Conservation (phyloP, 2,888 invertebrate genomes). For the Tetragonisca angustula region DNA sequence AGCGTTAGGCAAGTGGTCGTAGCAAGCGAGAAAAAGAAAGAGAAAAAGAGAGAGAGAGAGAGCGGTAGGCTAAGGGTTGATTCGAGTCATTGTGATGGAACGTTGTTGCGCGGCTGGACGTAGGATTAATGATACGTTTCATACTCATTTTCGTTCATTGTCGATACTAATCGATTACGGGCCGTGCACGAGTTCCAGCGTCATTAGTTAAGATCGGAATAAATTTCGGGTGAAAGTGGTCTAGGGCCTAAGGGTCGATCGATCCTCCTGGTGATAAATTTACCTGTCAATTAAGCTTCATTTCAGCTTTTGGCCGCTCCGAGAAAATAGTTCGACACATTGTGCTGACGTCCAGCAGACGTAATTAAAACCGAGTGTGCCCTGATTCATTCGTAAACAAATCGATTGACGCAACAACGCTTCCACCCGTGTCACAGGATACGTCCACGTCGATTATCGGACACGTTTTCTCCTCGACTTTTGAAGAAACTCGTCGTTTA, state of each 20-base stretch:
- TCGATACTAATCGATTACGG: conserved; percentile 65
- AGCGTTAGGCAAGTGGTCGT: background rate
- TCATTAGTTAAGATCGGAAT: conserved; percentile 65
- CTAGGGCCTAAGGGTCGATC: conserved; percentile 55
- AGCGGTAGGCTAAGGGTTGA: conserved; percentile 30
- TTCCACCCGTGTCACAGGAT: background rate
- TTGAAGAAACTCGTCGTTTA: background rate
- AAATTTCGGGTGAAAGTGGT: conserved; percentile 68
- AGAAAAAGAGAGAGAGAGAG: background rate
- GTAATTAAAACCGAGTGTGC: conserved; percentile 55
- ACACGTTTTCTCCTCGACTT: background rate
- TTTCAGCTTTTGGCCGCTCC: conserved; percentile 45
- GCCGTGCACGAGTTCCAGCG: conserved; percentile 35
- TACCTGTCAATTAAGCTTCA: conserved; percentile 67
- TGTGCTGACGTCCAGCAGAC: conserved; percentile 1
- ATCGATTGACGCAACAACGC: conserved; percentile 16
- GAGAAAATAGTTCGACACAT: conserved; percentile 39
- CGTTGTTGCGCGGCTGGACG: conserved; percentile 35
- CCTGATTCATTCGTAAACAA: conserved; percentile 32
- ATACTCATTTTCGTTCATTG: conserved; percentile 63
- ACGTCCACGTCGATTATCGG: background rate
- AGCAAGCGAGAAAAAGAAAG: background rate
- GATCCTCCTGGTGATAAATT: conserved; percentile 65
- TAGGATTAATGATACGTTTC: conserved; percentile 61
- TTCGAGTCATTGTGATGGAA: conserved; percentile 38